Conservation (phyloP, 2,888 invertebrate species). For the Aphrophora alni region DNA sequence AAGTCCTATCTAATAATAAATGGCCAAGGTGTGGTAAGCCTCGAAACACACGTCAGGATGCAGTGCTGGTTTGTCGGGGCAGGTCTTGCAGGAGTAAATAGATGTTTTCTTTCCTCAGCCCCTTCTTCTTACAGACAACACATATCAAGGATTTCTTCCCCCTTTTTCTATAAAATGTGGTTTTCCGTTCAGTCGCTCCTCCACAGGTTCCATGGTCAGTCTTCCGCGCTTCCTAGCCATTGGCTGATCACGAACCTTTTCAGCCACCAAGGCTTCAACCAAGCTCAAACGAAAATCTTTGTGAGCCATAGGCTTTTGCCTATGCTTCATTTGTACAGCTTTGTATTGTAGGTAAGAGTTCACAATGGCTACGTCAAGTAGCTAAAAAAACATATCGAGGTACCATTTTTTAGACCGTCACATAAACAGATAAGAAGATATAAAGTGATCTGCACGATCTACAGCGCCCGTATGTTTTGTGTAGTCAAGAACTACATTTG, state of each 20-base stretch:
- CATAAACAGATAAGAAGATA: not conserved
- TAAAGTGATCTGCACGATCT: not conserved
- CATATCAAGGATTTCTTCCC: not conserved
- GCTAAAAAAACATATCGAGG: not conserved
- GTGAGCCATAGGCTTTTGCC: not conserved
- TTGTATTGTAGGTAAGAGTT: not conserved
- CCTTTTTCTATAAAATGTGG: not conserved
- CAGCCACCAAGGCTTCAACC: not conserved
- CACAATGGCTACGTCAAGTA: not conserved
- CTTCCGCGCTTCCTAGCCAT: not conserved
- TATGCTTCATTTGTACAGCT: not conserved
- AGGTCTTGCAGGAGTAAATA: slow-evolving; percentile 23
- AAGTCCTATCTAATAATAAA: too few relatives aligned
- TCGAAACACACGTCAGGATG: slow-evolving; percentile 27
- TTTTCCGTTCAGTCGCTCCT: not conserved
- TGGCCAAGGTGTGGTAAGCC: not conserved
- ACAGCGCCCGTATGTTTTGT: not conserved
- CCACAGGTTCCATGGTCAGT: too few relatives aligned
- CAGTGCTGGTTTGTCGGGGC: not conserved
- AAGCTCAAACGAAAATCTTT: not conserved
- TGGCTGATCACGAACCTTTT: not conserved
- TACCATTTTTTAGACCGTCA: not conserved
- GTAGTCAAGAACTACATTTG: not conserved
- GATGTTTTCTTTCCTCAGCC: slow-evolving; percentile 21
- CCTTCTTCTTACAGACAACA: slow-evolving; percentile 22